Evolutionary conservation across 37 sponge, comb jelly and placozoan genomes (phyloP), one percentile per base, ranked within the genome.

Genomic region (Trichoplax adhaerens): DNA sequence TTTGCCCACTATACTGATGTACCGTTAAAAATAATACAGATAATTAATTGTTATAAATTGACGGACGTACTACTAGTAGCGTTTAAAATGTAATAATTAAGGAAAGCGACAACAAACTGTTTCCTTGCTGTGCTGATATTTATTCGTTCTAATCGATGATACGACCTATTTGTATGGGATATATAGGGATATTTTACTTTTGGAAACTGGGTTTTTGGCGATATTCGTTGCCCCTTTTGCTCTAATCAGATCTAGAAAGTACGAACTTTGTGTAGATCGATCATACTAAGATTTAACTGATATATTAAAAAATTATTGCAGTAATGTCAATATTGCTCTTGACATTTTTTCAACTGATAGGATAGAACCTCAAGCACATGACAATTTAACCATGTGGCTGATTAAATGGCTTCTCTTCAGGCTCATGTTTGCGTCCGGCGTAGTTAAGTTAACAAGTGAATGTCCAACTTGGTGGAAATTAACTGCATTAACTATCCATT

Each of bases 371-470:
- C 29, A 76, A 4, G 57, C 75, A 49, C 78, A 84, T 56, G 83
- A 84, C 63, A 66, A 75, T 3, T 12, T 87, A 48, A 72, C 78
- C 4, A 48, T 91, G 72, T 95, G 91, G 91, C 71, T 95, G 50
- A 77, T 95, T 3, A 77, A 76, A 49, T 95, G 96, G 96, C 75
- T 95, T 0, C 78, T 87, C 48, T 95, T 95, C 70, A 71, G 96
- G 1, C 84, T 95, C n/a, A 91, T 95, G 91, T 95, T 95, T 85
- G 88, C 92, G 10, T 87, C 91, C 56, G 96, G 96, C 0, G 74
- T 95, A 4, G 96, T 95, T n/a, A 95, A 95, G 65, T 78, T 95
- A 66, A 87, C 86, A 8, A 88, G 88, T 46, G 65, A 66, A 4
- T 95, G 96, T 74, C 91, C 91, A 1, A 88, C 96, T 1, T 95